A percentile compares a stretch with the other conserved stretches of the same genome.
Conservation (phyloP, 2,888 invertebrate species). For the Amaurobius ferox region DNA sequence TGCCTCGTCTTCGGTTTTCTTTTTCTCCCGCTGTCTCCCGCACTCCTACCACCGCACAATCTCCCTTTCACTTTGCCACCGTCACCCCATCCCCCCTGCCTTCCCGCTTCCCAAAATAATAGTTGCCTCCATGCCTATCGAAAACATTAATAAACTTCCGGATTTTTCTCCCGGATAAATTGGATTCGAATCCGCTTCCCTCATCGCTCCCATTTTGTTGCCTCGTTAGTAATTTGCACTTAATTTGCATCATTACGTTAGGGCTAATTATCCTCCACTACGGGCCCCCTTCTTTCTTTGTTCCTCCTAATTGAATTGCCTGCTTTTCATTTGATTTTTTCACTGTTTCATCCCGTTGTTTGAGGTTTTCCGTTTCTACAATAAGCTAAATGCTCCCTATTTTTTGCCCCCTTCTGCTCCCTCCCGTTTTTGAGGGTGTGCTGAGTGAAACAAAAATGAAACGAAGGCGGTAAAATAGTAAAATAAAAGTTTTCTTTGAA, state of each 20-base stretch:
- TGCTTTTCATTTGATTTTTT: conserved; percentile 24
- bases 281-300: background rate
- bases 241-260: conserved; percentile 57
- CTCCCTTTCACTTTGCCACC: conserved; percentile 23
- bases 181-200: conserved; percentile 62
- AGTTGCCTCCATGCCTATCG: conserved; percentile 42
- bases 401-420: background rate
- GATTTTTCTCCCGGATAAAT: conserved; percentile 60
- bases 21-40: conserved; percentile 27
- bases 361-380: background rate
- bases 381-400: background rate
- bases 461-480: background rate
- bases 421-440: background rate
- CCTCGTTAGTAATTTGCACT: conserved; percentile 71
- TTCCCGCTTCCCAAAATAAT: conserved; percentile 39
- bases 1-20: conserved; percentile 54
- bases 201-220: conserved; percentile 60
- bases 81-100: background rate
- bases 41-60: conserved; percentile 27
- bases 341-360: background rate
- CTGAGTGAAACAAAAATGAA: conserved; percentile 3
- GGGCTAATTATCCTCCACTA: conserved; percentile 56
- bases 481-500: conserved; percentile 18
- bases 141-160: conserved; percentile 71
- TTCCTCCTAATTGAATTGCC: conserved; percentile 21